Evolutionary conservation across 2,888 invertebrate genomes (phyloP).

Genomic region (Spatulosminthurus flaviceps): DNA sequence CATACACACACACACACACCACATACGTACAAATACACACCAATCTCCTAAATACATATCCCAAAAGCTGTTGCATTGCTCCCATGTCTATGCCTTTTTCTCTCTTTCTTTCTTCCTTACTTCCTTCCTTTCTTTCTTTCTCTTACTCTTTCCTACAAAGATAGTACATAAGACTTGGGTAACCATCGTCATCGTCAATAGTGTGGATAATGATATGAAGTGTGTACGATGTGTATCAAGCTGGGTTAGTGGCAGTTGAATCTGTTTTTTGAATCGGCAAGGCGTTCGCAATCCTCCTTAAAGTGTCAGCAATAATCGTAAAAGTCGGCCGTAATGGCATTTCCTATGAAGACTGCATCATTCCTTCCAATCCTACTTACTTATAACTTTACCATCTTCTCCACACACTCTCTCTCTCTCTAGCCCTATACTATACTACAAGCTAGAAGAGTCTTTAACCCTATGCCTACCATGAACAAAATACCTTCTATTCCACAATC

Average conservation of each 20-base stretch:
- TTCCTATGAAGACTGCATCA: constrained; percentile 59
- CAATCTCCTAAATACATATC: background rate
- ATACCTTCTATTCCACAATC: background rate
- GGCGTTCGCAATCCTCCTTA: constrained; percentile 61
- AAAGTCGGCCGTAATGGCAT: constrained; percentile 62
- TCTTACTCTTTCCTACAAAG: background rate
- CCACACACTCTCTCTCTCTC: constrained; percentile 10
- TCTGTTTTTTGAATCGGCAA: constrained; percentile 61
- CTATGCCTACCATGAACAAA: too few relatives aligned
- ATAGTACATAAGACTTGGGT: constrained; percentile 38
- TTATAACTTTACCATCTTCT: constrained; percentile 39
- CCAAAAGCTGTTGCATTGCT: constrained; percentile 33
- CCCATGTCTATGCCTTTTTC: background rate
- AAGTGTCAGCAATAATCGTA: constrained; percentile 64
- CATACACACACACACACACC: too few relatives aligned
- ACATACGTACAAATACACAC: too few relatives aligned
- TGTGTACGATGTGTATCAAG: constrained; percentile 60
- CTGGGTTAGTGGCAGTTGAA: constrained; percentile 60
- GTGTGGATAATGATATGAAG: constrained; percentile 61
- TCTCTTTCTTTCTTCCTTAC: constrained; percentile 16
- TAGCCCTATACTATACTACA: background rate
- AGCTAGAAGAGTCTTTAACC: too few relatives aligned
- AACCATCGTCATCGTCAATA: constrained; percentile 52
- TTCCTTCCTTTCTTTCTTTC: background rate
- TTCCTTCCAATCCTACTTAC: constrained; percentile 49